Evolutionary conservation across 2,888 invertebrate genomes (phyloP), one percentile per base, ranked within the genome.

Genomic region (Noctua janthe): DNA sequence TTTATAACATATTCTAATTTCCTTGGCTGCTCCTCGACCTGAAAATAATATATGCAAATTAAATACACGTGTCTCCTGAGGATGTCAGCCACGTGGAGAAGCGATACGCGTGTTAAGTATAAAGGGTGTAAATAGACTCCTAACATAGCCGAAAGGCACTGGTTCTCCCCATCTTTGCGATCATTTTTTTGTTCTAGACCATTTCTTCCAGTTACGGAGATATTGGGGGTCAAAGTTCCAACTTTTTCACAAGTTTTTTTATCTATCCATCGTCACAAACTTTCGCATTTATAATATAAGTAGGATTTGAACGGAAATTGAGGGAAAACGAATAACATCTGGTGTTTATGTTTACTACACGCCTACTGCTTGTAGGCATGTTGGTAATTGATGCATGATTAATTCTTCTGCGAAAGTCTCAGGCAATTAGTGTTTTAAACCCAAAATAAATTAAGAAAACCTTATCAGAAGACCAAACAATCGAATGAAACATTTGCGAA

Each of bases 1-100:
- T 98, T 98, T 93, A 99, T 99, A 73, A 99, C 99, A 97, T 99
- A 99, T 96, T 99, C 99, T 94, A 99, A 96, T 97, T 99, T 99
- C 73, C 99, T 97, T 0, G 99, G 99, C 95, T 99, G 99, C 94
- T 99, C 99, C 96, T 99, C 99, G 74, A 99, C 99, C 97, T 97
- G 93, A 5, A 86, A 88, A 67, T 1, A 51, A 20, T 1, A 3
- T 1, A 64, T 47, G 3, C 23, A n/a, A 49, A 76, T 56, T 67
- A 78, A 66, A 39, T 39, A 66, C 66, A 43, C 29, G 5, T 15
- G 62, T 62, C 62, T 59, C 11, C 29, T 29, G 29, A 29, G 15
- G 1, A 15, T 62, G 62, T 29, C 29, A 29, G 29, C 6, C 62
- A 29, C 15, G 15, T 62, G 62, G 15, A 15, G 1, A 1, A 6